Conservation (phyloP, 2,113 vertebrate genomes). For the Coracopsis vasa region DNA sequence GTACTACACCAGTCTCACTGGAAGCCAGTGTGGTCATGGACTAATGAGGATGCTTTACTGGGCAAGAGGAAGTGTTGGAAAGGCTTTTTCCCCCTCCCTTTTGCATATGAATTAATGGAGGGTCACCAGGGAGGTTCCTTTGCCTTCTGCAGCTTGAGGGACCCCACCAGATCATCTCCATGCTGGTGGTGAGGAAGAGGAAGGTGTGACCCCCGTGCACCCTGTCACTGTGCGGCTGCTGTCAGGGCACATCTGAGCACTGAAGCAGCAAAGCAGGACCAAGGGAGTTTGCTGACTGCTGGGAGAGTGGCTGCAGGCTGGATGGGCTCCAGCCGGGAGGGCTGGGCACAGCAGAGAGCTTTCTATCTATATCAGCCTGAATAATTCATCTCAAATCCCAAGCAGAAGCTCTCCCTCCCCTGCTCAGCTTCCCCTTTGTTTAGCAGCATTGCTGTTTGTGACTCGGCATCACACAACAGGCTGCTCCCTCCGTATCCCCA, state of each 20-base stretch:
- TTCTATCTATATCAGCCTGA: background rate
- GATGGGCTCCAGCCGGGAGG: background rate
- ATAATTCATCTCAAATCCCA: constrained; percentile 34
- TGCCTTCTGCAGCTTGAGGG: background rate
- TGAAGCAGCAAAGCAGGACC: background rate
- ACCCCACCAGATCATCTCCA: accelerated
- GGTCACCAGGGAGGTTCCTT: background rate
- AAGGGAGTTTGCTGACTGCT: background rate
- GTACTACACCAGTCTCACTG: background rate
- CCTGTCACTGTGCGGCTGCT: background rate
- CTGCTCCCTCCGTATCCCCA: accelerated
- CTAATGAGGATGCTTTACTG: background rate
- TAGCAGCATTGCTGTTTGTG: background rate
- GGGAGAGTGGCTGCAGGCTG: background rate
- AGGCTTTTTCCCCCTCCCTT: background rate
- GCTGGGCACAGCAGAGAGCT: background rate
- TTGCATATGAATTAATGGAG: background rate
- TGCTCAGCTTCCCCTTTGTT: background rate
- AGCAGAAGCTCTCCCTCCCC: background rate
- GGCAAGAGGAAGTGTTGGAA: background rate
- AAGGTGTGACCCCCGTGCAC: background rate
- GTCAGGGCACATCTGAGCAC: background rate
- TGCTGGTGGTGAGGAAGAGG: background rate
- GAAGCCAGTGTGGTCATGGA: background rate
- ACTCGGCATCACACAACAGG: accelerated